Evolutionary conservation across 2,113 vertebrate species (phyloP).

Genomic region (Sylvicapra grimmia): DNA sequence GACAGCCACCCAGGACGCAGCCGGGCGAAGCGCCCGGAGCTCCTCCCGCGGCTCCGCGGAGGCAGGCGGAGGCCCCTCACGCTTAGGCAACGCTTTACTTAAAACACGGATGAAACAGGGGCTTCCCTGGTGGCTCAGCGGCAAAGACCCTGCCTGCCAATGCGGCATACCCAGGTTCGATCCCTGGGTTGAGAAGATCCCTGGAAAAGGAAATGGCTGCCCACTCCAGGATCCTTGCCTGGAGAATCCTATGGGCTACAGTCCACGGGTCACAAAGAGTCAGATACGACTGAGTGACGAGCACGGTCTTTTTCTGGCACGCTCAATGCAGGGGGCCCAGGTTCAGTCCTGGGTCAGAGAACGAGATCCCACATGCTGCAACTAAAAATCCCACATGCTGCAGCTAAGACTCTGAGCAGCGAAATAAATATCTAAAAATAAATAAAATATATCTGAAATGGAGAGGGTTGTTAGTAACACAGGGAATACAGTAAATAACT

Average conservation of each 20-base stretch:
- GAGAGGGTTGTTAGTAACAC: neutral
- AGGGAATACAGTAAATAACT: neutral
- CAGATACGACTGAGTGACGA: neutral
- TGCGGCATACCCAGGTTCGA: neutral
- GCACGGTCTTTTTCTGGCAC: neutral
- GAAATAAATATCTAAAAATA: neutral
- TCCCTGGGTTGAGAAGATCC: neutral
- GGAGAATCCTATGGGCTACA: neutral
- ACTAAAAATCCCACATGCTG: neutral
- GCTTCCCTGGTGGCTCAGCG: neutral
- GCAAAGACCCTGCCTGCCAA: neutral
- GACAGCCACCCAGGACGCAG: fast-evolving
- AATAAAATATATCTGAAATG: neutral
- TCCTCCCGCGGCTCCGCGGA: fast-evolving
- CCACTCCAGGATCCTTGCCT: neutral
- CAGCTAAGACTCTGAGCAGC: neutral
- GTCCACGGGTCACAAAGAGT: neutral
- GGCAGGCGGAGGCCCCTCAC: neutral
- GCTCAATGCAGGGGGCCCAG: neutral
- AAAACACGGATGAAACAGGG: fast-evolving
- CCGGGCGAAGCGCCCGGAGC: fast-evolving
- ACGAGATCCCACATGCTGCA: neutral
- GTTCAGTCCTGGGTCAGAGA: neutral
- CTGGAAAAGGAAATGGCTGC: neutral
- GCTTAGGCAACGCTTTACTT: no score